Conservation (phyloP, 2,113 vertebrate species). For the Propithecus coquereli region DNA sequence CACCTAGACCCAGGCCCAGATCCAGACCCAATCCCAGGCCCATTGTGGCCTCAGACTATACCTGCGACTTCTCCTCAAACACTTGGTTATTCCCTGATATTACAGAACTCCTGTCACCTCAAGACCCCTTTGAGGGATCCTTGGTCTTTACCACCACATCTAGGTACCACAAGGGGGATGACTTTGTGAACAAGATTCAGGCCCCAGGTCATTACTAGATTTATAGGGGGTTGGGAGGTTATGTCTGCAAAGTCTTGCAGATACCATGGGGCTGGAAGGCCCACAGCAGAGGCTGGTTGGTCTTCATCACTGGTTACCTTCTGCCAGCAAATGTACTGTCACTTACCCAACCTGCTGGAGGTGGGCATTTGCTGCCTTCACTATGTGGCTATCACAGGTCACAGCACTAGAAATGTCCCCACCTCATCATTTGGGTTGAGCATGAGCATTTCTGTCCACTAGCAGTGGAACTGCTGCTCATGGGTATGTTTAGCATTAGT, state of each 20-base stretch:
- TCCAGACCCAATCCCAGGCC: no score
- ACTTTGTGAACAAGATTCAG: not conserved
- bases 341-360: not conserved
- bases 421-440: not conserved
- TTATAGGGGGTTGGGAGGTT: no score
- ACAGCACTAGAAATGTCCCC: not conserved
- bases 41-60: not conserved
- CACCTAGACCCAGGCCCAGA: no score
- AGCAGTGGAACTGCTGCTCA: not conserved
- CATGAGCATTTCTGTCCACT: not conserved
- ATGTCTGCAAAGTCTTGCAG: not conserved
- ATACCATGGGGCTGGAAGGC: not conserved
- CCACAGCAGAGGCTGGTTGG: not conserved
- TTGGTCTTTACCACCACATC: not conserved
- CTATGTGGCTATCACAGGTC: not conserved
- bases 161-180: not conserved
- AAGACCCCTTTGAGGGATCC: not conserved
- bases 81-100: not conserved
- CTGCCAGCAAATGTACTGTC: not conserved
- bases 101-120: not conserved
- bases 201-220: not conserved
- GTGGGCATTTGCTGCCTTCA: not conserved
- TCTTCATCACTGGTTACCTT: not conserved
- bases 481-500: not conserved
- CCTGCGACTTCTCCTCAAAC: not conserved